Base-by-base conservation (phyloP, 92 coral and sea anemone species). In the Chrysogorgia sp. region DNA sequence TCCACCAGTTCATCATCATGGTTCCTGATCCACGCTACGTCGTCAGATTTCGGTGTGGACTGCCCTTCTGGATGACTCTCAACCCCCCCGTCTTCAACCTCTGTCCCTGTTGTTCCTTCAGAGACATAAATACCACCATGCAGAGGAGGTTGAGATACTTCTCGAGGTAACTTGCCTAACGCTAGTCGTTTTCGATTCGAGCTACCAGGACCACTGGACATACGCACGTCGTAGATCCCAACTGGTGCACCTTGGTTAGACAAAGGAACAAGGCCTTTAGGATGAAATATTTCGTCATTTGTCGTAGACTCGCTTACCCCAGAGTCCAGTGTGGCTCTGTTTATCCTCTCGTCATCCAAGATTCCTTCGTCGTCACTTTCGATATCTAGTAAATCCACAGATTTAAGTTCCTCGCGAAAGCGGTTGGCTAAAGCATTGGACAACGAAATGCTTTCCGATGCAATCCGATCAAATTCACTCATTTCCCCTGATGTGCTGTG, bases 181-280 rank as follows among this genome's bases (percentile, higher is more conserved):
- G 99, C 99, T 70, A 85, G 81, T 37, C 99, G 67, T 21, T 93
- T 89, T 40, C 99, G 90, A 82, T 96, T 96, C 15, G 97, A 91
- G 71, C 99, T 96, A 30, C 99, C 99, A 56, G 99, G 99, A 0
- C 99, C 99, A 21, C 93, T 91, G 9, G 99, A 96, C 58, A 55
- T 77, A 21, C 99, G 90, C 1, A 96, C 85, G 79, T 96, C 99
- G 58, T 96, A 96, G 35, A 96, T 84, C 13, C 99, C 97, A 88
- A 80, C 22, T 75, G 76, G 78, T 19, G 58, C 53, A 26, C 69
- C 25, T 28, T 67, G 30, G 22, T 79, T 41, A 31, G 76, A 33
- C 79, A 80, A 77, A 37, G 43, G 79, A 19, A 37, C 15, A 17
- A 72, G 79, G n/a, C 65, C 50, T 34, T 72, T 72, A 9, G 79